Percentiles rank a stretch among this genome's conserved stretches.
phyloP scores from a whole-genome alignment of 2,888 invertebrate species.

The Aleiodes testaceus region DNA sequence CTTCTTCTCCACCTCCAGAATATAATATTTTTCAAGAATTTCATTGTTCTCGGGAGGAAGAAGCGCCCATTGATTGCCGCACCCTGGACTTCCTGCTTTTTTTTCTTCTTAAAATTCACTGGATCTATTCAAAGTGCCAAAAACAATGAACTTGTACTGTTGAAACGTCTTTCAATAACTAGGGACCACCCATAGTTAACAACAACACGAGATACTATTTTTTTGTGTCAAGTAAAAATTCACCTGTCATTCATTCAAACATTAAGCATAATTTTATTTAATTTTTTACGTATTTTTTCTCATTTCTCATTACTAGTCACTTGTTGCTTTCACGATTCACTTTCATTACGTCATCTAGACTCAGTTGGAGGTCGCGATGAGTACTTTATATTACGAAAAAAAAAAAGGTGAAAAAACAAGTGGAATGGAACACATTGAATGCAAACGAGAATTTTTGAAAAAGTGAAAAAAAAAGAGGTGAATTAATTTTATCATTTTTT shows the following conservation, averaged over 20 bases:
- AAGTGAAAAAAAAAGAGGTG: not conserved
- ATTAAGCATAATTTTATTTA: conserved; percentile 5
- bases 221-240: conserved; percentile 30
- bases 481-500: not conserved
- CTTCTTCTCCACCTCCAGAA: conserved; percentile 10
- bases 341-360: conserved; percentile 18
- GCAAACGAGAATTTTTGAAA: not conserved
- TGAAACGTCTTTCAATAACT: conserved; percentile 58
- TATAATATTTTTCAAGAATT: not conserved
- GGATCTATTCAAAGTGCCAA: conserved; percentile 16
- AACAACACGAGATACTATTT: conserved; percentile 10
- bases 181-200: conserved; percentile 43
- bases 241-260: conserved; percentile 7
- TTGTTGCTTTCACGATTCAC: conserved; percentile 24
- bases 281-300: conserved; percentile 11
- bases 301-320: conserved; percentile 15
- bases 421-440: not conserved
- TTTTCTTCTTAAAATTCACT: not conserved
- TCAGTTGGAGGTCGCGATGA: conserved; percentile 23
- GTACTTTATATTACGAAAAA: conserved; percentile 20
- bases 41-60: not conserved
- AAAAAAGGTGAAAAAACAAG: conserved; percentile 2
- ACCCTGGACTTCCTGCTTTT: not conserved
- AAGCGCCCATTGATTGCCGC: too few relatives aligned
- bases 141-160: conserved; percentile 52